A percentile compares a stretch with the other conserved stretches of the same genome.
Evolutionary conservation across 2,797 vertebrate genomes (phyloP).

Genomic region (Eptatretus atami): DNA sequence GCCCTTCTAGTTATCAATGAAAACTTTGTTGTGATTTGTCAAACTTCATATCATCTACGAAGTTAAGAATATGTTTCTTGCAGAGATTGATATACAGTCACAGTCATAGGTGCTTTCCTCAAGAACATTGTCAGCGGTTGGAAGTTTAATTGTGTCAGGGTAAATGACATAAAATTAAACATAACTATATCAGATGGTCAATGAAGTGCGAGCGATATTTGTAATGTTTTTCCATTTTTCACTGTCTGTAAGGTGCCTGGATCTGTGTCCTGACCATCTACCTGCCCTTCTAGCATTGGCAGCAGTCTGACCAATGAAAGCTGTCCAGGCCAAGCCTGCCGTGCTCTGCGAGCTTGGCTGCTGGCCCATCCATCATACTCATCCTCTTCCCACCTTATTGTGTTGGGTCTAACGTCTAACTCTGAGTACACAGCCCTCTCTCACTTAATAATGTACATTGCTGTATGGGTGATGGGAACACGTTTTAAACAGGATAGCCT

Average conservation of each 20-base stretch:
- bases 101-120: too few relatives aligned
- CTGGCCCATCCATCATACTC: conserved; percentile 78
- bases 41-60: not conserved
- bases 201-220: conserved; percentile 9
- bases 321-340: conserved; percentile 61
- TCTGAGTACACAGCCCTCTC: too few relatives aligned
- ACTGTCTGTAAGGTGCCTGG: conserved; percentile 37
- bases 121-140: too few relatives aligned
- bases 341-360: conserved; percentile 54
- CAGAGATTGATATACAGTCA: not conserved
- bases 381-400: conserved; percentile 11
- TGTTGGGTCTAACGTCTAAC: too few relatives aligned
- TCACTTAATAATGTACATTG: too few relatives aligned
- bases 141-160: too few relatives aligned
- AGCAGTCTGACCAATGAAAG: conserved; percentile 78
- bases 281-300: conserved; percentile 68
- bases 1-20: too few relatives aligned
- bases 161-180: conserved; percentile 9
- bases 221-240: conserved; percentile 8
- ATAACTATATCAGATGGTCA: conserved; percentile 9
- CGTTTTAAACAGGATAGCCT: too few relatives aligned
- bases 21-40: too few relatives aligned
- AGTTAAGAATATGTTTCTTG: not conserved
- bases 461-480: too few relatives aligned
- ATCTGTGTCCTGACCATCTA: conserved; percentile 79